Base-by-base conservation (phyloP, 1,140 invertebrate species). In the Drosophila pseudoananassae region DNA sequence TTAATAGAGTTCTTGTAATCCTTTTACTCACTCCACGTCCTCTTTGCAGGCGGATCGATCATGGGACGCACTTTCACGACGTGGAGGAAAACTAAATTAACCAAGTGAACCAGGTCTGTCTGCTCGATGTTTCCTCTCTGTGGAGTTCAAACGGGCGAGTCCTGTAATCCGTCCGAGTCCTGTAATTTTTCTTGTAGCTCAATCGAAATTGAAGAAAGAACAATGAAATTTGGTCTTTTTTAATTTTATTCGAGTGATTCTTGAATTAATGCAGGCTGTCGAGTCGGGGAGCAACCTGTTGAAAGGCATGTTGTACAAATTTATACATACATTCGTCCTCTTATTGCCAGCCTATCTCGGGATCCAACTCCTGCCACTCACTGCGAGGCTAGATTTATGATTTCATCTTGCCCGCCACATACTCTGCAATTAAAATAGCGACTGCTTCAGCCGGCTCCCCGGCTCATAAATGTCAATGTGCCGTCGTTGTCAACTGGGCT, bases 381-480 rank as follows among this genome's bases (percentile, higher is more conserved):
- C 27, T 31, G 43, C 38, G 36, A 23, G 27, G 40, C 50, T 38
- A 72, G 54, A 66, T 59, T 80, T 72, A 80, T 63, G 73, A 71
- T 80, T 76, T 76, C 33, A 63, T 60, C 60, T 66, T 49, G 45
- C 46, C 55, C 7, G 25, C 29, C 23, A 10, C 25, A 56, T 51
- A 60, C 58, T 63, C 46, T 74, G 72, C 72, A 76, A 84, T 79
- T 84, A 79, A 76, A 79, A 84, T 68, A 83, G 51, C 50, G 20
- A 53, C 12, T n/a, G 40, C 40, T 45, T 36, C 57, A 27, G 59
- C 33, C 54, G 25, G 52, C 69, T 17, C 6, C 57, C 47, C 58
- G 38, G 43, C 75, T 82, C 75, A 82, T 82, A 88, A 87, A 87
- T 72, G 63, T 88, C 59, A 73, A 70, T 31, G 54, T 45, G 60